Conservation (phyloP, 2,797 vertebrate genomes). For the Lycodopsis pacificus region DNA sequence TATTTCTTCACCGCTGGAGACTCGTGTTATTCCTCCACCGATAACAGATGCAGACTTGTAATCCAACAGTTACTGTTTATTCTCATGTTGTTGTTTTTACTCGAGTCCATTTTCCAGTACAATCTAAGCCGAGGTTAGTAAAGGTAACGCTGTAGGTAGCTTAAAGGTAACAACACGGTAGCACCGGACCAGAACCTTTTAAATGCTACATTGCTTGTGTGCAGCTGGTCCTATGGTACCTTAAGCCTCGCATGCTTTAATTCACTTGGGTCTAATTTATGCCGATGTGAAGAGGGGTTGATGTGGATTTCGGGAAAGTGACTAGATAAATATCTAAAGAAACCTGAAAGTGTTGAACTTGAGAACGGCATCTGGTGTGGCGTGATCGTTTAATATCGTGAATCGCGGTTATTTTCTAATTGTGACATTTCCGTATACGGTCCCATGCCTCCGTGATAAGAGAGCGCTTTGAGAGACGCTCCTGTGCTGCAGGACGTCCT, state of each 20-base stretch:
- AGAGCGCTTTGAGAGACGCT: not conserved
- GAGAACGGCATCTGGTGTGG: not conserved
- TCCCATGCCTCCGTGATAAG: not conserved
- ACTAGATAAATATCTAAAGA: not conserved
- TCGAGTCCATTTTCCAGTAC: no score
- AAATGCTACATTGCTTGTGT: not conserved
- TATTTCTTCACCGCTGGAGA: no score
- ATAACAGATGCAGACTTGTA: no score
- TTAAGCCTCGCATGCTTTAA: not conserved
- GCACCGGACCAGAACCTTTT: not conserved
- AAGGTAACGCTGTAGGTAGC: not conserved
- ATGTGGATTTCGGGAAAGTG: not conserved
- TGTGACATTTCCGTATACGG: not conserved
- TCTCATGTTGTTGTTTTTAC: no score
- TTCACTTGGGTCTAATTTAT: not conserved
- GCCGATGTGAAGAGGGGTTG: not conserved
- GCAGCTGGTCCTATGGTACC: not conserved
- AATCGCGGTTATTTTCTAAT: not conserved
- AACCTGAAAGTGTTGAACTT: not conserved
- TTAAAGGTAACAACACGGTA: no score
- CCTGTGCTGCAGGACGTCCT: not conserved
- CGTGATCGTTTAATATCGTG: not conserved
- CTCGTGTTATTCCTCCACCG: no score
- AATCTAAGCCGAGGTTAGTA: no score
- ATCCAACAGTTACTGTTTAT: no score